Conservation (phyloP, 2,797 vertebrate genomes). For the Streptopelia turtur region DNA sequence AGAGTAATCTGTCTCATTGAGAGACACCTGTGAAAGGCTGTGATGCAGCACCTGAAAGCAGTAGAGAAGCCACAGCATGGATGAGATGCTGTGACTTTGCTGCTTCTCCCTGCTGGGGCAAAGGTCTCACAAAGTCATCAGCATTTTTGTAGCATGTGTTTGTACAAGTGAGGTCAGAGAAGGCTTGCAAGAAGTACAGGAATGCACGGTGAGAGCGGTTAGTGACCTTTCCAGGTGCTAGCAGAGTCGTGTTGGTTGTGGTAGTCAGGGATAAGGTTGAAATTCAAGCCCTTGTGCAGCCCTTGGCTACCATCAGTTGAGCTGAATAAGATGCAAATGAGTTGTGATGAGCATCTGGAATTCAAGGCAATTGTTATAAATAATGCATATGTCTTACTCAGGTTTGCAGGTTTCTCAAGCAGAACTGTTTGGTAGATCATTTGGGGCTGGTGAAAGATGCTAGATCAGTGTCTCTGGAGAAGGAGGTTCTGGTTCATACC, state of each 20-base stretch:
- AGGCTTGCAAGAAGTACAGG: background rate
- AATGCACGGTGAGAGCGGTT: background rate
- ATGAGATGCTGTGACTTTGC: background rate
- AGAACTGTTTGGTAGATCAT: background rate
- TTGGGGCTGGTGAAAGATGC: background rate
- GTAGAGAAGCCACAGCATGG: background rate
- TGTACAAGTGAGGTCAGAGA: background rate
- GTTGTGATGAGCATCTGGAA: constrained; percentile 28
- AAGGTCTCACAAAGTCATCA: background rate
- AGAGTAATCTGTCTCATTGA: background rate
- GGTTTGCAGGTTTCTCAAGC: background rate
- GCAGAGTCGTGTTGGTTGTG: background rate
- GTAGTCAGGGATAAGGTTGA: background rate
- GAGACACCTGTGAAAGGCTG: background rate
- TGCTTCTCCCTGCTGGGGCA: background rate
- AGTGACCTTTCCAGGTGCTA: constrained; percentile 16
- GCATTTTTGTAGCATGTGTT: background rate
- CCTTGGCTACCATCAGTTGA: background rate
- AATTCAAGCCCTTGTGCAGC: background rate
- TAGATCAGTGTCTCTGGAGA: background rate
- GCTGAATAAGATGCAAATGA: constrained; percentile 33
- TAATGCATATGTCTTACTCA: background rate
- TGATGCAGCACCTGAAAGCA: background rate
- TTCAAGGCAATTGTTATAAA: constrained; percentile 1
- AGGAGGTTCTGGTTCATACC: background rate